Evolutionary conservation across 2,113 vertebrate species (phyloP).

Genomic region (Crotalus horridus): DNA sequence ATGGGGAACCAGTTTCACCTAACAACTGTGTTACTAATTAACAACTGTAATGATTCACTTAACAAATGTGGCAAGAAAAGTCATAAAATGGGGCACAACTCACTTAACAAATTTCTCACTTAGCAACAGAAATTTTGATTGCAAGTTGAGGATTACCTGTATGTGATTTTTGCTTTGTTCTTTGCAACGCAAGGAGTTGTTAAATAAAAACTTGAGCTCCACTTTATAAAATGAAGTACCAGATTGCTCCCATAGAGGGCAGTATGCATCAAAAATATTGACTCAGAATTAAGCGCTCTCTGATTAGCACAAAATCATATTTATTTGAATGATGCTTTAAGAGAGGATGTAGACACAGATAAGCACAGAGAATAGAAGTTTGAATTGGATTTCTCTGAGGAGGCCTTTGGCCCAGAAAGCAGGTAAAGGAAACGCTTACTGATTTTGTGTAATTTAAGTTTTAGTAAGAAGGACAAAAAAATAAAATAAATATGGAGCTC

Average conservation of each 20-base stretch:
- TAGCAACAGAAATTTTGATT: no score
- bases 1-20: no score
- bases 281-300: neutral
- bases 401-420: neutral
- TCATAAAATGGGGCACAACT: no score
- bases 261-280: neutral
- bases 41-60: no score
- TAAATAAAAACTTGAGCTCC: neutral
- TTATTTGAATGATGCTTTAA: neutral
- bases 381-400: neutral
- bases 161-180: neutral
- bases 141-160: no score
- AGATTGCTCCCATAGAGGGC: neutral
- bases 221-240: neutral
- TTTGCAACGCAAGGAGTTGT: neutral
- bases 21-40: no score
- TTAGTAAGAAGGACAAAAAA: neutral
- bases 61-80: no score
- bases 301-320: neutral
- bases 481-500: neutral
- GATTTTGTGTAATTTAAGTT: neutral
- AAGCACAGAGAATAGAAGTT: neutral
- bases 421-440: neutral
- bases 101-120: no score
- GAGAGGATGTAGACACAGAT: neutral